Evolutionary conservation across 1,140 invertebrate species (phyloP).

Genomic region (Drosophila varians): DNA sequence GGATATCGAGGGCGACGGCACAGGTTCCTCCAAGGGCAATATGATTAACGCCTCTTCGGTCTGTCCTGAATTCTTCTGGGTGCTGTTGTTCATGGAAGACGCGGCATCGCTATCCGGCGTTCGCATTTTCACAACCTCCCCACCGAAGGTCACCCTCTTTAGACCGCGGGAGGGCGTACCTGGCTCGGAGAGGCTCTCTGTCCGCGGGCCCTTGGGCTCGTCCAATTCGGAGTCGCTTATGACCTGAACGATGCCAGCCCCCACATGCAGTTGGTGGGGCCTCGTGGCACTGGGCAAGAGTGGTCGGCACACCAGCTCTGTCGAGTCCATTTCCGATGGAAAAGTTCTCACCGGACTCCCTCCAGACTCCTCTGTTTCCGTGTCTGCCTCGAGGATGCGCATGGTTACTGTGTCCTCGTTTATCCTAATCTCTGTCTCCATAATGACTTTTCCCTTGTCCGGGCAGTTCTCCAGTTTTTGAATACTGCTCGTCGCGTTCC

Average conservation of each 20-base stretch:
- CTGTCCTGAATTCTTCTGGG: slow-evolving; percentile 32
- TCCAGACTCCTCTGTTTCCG: slow-evolving; percentile 59
- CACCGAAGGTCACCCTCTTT: slow-evolving; percentile 91
- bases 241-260: slow-evolving; percentile 85
- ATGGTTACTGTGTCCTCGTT: slow-evolving; percentile 91
- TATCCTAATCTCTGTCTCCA: slow-evolving; percentile 92
- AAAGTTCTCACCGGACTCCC: slow-evolving; percentile 54
- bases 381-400: slow-evolving; percentile 90
- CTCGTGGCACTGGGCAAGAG: slow-evolving; percentile 38
- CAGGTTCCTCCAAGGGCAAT: background rate
- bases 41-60: background rate
- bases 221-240: slow-evolving; percentile 85
- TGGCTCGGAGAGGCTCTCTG: slow-evolving; percentile 4
- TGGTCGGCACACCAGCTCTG: slow-evolving; percentile 63
- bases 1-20: background rate
- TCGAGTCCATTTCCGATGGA: slow-evolving; percentile 74
- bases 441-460: slow-evolving; percentile 86
- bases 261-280: slow-evolving; percentile 10
- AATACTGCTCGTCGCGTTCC: slow-evolving; percentile 7
- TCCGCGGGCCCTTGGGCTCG: slow-evolving; percentile 71
- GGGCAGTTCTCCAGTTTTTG: slow-evolving; percentile 15
- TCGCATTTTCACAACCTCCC: slow-evolving; percentile 91
- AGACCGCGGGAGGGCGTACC: slow-evolving; percentile 84
- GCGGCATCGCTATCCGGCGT: slow-evolving; percentile 91
- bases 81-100: slow-evolving; percentile 46